Evolutionary conservation across 2,113 vertebrate species (phyloP).

Genomic region (Mus pahari): DNA sequence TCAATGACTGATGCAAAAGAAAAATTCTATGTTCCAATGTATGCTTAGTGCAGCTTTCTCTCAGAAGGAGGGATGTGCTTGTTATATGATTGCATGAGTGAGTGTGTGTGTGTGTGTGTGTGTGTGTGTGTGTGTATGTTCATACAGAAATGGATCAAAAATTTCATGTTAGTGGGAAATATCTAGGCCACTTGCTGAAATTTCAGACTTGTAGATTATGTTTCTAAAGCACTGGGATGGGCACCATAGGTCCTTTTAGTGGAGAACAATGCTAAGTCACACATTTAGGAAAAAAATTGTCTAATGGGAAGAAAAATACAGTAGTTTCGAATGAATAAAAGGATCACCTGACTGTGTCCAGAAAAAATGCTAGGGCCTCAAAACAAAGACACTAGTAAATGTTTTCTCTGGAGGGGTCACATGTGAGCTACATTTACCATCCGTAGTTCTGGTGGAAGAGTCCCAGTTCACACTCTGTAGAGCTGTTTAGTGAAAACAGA

Average conservation of each 20-base stretch:
- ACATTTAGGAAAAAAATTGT: neutral
- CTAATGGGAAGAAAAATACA: neutral
- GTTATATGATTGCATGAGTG: neutral
- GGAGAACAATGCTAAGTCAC: neutral
- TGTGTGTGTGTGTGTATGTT: neutral
- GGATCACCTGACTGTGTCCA: neutral
- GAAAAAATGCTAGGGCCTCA: neutral
- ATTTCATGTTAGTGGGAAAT: neutral
- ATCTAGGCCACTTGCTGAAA: neutral
- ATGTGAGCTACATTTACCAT: neutral
- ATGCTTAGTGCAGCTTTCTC: slow-evolving; percentile 36
- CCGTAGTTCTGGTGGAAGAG: neutral
- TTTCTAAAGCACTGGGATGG: neutral
- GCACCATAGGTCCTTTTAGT: neutral
- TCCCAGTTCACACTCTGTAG: neutral
- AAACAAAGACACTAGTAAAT: neutral
- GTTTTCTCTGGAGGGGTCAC: neutral
- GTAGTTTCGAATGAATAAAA: slow-evolving; percentile 28
- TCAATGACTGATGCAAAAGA: slow-evolving; percentile 1
- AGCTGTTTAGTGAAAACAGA: slow-evolving; percentile 7
- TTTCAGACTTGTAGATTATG: neutral
- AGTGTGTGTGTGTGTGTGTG: neutral
- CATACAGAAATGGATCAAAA: neutral
- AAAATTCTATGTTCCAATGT: neutral
- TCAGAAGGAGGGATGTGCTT: neutral